These are phyloP conservation scores for Selene dorsalis DNA, from an alignment of 2,797 vertebrate species.

Conservation along the genomic window DNA sequence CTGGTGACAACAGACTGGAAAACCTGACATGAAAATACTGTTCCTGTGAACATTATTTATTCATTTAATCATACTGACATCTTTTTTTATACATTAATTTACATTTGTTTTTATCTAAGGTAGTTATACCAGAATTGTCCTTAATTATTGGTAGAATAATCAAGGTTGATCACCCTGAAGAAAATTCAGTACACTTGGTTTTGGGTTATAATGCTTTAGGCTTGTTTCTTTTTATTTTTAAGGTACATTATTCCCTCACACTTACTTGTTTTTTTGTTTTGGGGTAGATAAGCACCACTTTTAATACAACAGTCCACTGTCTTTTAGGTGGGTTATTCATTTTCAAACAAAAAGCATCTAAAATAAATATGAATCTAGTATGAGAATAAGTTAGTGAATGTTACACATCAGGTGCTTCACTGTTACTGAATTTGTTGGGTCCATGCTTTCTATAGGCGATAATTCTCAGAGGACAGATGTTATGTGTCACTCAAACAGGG, in stretches of 20 bases:
- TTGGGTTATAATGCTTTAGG: not conserved
- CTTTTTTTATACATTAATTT: not conserved
- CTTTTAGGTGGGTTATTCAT: not conserved
- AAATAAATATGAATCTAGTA: not conserved
- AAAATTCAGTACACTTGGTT: not conserved
- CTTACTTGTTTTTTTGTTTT: not conserved
- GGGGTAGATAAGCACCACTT: not conserved
- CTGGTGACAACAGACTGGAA: not conserved
- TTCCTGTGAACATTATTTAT: not conserved
- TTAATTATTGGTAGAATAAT: not conserved
- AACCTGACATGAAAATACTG: not conserved
- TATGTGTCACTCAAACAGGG: not conserved
- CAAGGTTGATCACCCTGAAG: not conserved
- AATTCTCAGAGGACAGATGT: not conserved
- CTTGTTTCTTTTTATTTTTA: not conserved
- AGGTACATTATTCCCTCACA: not conserved
- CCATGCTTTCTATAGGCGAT: not conserved
- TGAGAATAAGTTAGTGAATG: not conserved
- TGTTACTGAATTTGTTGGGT: not conserved
- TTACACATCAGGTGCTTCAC: not conserved
- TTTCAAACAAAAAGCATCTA: not conserved
- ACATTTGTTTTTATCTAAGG: not conserved
- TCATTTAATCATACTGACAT: fast-evolving
- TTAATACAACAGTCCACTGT: not conserved
- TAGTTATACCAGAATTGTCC: not conserved